Base-by-base conservation (phyloP, 1,140 invertebrate species). In the Tribolium castaneum region DNA sequence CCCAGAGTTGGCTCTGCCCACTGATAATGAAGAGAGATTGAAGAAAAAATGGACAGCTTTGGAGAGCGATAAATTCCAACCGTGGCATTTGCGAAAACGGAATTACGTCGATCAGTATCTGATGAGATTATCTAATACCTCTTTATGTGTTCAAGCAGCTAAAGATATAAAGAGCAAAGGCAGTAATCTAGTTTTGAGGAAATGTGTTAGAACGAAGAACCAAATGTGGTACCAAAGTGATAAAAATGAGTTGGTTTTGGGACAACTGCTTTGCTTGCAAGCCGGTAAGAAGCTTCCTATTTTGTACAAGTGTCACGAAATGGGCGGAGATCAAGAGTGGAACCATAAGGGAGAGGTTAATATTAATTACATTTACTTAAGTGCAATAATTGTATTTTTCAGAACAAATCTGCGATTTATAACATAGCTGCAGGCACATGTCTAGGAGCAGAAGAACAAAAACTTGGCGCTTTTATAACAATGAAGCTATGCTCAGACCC, bases 281-380 rank as follows among this genome's bases (percentile, higher is more conserved):
- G 92, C 94, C 2, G 87, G 90, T 51, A 88, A 90, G 35, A 87
- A 90, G 34, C 82, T 85, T 51, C 94, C 95, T 0, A 88, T 91
- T 54, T 87, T 98, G 6, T 92, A 92, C 73, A 98, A 98, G 87
- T 99, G 97, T 84, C 96, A 98, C 85, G 96, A 97, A 86, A 94
- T 96, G 89, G 93, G 95, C 12, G 95, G 94, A 0, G 90, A 93
- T 80, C 97, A 98, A 87, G 94, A 96, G 80, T 99, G 97, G 97
- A 92, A 92, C 72, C 91, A 94, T 82, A 93, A 92, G 80, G 90
- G 89, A 72, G 86, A 89, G 72, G 94, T 94, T 87, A 88, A 87
- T 2, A 30, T 30, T 30, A 4, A 30, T 25, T 12, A n/a, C n/a
- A 14, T 76, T 3, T 6, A 13, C 12, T 59, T 6, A 39, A 45